Percentiles rank a stretch among this genome's conserved stretches.
Conservation (phyloP, 1,140 invertebrate species). For the Bombus terrestris region DNA sequence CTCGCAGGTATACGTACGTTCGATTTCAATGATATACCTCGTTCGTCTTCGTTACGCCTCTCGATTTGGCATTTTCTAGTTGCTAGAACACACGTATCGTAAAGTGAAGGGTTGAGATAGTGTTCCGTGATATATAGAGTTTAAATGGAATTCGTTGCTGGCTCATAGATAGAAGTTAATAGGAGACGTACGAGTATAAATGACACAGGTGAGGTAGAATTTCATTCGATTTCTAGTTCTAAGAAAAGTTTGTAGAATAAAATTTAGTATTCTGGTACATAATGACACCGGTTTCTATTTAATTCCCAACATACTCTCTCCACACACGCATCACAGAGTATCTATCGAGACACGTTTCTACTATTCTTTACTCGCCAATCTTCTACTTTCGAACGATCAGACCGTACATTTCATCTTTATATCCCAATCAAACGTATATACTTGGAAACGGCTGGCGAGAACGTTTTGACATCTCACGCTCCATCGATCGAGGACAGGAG, state of each 20-base stretch:
- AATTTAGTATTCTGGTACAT: too few relatives aligned
- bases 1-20: slow-evolving; percentile 8
- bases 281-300: not conserved
- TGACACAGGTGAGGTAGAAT: not conserved
- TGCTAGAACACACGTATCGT: not conserved
- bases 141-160: not conserved
- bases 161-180: too few relatives aligned
- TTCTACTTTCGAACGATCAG: not conserved
- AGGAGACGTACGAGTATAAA: not conserved
- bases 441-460: slow-evolving; percentile 9
- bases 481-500: not conserved
- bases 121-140: not conserved
- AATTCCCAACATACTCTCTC: too few relatives aligned
- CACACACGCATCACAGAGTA: not conserved
- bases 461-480: slow-evolving; percentile 33
- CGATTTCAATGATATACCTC: slow-evolving; percentile 48
- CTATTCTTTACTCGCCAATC: not conserved
- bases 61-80: not conserved
- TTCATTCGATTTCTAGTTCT: not conserved
- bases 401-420: not conserved
- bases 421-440: not conserved
- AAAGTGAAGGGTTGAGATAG: not conserved
- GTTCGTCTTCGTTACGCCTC: slow-evolving; percentile 57
- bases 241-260: not conserved
- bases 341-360: not conserved